A percentile compares a stretch with the other conserved stretches of the same genome.
Evolutionary conservation across 2,888 invertebrate genomes (phyloP).

Genomic region (Dendrolimus pini): DNA sequence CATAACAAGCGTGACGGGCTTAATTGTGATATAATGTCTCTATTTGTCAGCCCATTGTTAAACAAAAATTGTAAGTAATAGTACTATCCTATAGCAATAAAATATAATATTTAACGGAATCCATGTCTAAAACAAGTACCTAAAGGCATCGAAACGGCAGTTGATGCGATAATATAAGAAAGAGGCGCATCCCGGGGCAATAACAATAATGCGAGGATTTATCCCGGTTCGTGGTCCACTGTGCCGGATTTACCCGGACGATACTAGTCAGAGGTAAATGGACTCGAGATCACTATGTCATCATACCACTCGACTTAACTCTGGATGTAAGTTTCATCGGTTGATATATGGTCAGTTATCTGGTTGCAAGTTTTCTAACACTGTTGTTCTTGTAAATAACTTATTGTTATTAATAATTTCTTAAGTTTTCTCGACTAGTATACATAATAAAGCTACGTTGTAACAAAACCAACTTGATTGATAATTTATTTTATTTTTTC

Average conservation of each 20-base stretch:
- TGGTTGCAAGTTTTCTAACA: too few species aligned
- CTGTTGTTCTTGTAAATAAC: too few species aligned
- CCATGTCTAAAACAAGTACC: neutral
- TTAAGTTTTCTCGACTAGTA: too few species aligned
- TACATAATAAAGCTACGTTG: too few species aligned
- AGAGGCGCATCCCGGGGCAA: conserved; percentile 41
- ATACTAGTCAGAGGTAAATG: conserved; percentile 18
- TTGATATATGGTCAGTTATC: too few species aligned
- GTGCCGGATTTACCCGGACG: conserved; percentile 50
- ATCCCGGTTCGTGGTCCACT: conserved; percentile 51
- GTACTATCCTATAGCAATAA: neutral
- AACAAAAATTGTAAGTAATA: neutral
- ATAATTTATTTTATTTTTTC: too few species aligned
- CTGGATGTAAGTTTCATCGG: neutral
- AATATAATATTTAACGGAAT: neutral
- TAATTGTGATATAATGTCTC: too few species aligned
- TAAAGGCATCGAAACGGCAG: neutral
- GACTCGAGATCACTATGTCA: neutral
- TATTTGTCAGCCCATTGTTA: too few species aligned
- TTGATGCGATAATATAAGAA: neutral
- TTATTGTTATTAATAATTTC: too few species aligned
- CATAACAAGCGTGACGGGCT: too few species aligned
- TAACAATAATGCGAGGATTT: conserved; percentile 59
- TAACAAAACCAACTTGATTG: too few species aligned
- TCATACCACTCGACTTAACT: neutral